phyloP scores from a whole-genome alignment of 2,888 invertebrate species.

The Drosophila lutescens region DNA sequence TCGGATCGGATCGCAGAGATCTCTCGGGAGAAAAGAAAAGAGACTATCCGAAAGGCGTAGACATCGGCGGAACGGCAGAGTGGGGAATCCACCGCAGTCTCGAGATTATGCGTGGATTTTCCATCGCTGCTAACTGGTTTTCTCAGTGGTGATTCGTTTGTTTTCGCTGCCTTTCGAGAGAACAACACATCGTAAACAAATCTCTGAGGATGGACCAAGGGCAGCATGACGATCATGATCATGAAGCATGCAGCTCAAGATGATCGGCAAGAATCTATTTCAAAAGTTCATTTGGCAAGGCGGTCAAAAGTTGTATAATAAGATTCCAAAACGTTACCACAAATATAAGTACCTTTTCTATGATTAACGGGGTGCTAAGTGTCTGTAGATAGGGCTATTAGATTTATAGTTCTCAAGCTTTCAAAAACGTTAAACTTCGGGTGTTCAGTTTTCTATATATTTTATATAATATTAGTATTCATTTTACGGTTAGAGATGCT shows the following conservation, averaged over 20 bases:
- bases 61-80: not conserved
- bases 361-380: too few species aligned
- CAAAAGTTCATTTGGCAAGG: not conserved
- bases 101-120: slow-evolving; percentile 39
- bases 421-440: too few species aligned
- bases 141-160: slow-evolving; percentile 26
- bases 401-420: too few species aligned
- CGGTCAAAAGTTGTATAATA: not conserved
- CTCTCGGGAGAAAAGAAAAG: not conserved
- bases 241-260: not conserved
- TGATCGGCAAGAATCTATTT: slow-evolving; percentile 1
- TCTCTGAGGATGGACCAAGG: slow-evolving; percentile 10
- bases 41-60: not conserved
- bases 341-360: not conserved
- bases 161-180: slow-evolving; percentile 17
- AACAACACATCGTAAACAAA: slow-evolving; percentile 2
- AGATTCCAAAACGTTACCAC: not conserved
- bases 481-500: too few species aligned
- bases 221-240: slow-evolving; percentile 3
- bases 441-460: too few species aligned
- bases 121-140: slow-evolving; percentile 31
- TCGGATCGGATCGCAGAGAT: not conserved
- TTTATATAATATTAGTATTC: too few species aligned
- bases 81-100: slow-evolving; percentile 15
- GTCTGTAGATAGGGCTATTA: too few species aligned